Conservation (phyloP, 2,888 invertebrate genomes). For the Tanytarsus gracilentus region DNA sequence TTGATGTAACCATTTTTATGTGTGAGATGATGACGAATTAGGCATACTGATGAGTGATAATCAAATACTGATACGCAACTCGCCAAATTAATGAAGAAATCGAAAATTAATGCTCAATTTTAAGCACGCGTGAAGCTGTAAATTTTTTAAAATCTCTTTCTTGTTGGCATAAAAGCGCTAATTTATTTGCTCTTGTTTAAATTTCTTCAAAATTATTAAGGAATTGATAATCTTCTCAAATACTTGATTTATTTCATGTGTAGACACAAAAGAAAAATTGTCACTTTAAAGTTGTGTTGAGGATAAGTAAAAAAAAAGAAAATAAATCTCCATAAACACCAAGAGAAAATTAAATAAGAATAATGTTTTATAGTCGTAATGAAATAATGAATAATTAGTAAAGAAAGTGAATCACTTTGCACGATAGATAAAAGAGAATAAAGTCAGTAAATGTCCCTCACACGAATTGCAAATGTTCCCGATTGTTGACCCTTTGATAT, state of each 20-base stretch:
- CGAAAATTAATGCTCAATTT: neutral
- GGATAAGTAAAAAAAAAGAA: neutral
- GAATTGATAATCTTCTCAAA: too few species aligned
- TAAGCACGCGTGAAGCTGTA: too few species aligned
- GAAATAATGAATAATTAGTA: slow-evolving; percentile 20
- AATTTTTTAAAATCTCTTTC: too few species aligned
- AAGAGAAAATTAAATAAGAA: neutral
- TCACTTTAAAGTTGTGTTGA: too few species aligned
- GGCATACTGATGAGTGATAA: slow-evolving; percentile 19
- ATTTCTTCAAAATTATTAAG: too few species aligned
- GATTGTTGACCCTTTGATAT: too few species aligned
- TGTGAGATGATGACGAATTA: slow-evolving; percentile 5
- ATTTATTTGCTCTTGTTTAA: too few species aligned
- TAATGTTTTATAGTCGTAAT: slow-evolving; percentile 21
- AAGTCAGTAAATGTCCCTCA: neutral
- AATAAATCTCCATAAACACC: slow-evolving; percentile 24
- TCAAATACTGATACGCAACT: slow-evolving; percentile 4
- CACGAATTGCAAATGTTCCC: too few species aligned
- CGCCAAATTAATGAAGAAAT: neutral
- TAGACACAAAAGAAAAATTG: too few species aligned
- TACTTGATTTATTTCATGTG: too few species aligned
- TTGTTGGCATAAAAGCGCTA: too few species aligned
- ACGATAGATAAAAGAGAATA: slow-evolving; percentile 10
- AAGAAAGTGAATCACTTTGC: slow-evolving; percentile 28
- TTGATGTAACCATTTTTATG: slow-evolving; percentile 26